These are phyloP conservation scores for Xiphydria camelus DNA, from an alignment of 2,888 invertebrate species.

Conservation along the genomic window DNA sequence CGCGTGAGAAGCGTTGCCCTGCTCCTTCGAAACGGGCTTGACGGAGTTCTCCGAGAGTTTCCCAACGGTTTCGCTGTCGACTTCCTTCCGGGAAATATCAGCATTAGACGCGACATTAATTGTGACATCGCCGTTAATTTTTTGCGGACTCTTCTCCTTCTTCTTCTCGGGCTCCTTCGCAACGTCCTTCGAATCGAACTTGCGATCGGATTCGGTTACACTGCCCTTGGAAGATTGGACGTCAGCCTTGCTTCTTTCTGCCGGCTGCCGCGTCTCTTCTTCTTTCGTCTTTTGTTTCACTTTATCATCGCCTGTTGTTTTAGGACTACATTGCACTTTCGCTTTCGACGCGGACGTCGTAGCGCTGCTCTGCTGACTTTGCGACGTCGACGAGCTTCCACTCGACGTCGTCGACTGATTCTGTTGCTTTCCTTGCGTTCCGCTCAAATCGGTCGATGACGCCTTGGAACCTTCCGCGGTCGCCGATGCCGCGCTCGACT, in stretches of 20 bases:
- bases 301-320: background rate
- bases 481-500: constrained; percentile 5
- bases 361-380: background rate
- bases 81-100: background rate
- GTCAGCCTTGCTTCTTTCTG: constrained; percentile 16
- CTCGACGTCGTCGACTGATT: constrained; percentile 4
- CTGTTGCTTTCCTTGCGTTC: constrained; percentile 13
- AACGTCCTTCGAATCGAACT: constrained; percentile 8
- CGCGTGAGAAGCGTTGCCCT: background rate
- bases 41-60: background rate
- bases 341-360: background rate
- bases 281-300: constrained; percentile 7
- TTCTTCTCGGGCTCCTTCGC: constrained; percentile 2
- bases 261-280: constrained; percentile 6
- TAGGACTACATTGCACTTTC: too few species aligned
- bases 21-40: constrained; percentile 12
- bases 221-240: background rate
- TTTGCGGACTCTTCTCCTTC: constrained; percentile 10
- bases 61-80: background rate
- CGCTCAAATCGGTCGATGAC: constrained; percentile 7
- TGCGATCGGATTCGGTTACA: background rate
- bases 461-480: too few species aligned
- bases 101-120: background rate
- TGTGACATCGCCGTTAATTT: constrained; percentile 26
- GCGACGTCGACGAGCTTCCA: background rate